These are phyloP conservation scores for Gymnothorax reevesii DNA, from an alignment of 2,797 vertebrate genomes.

Conservation along the genomic window DNA sequence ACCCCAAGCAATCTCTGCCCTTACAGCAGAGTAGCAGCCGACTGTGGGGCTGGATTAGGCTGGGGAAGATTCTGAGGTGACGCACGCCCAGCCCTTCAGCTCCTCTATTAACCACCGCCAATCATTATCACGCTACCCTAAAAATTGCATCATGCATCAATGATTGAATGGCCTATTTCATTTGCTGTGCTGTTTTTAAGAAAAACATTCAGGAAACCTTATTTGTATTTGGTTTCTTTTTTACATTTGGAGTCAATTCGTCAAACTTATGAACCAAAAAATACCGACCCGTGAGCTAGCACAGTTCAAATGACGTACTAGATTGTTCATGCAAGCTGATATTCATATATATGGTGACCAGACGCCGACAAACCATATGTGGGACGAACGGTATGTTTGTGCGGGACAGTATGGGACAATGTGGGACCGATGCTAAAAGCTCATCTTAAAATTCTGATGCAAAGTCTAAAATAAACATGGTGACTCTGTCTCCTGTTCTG, in stretches of 20 bases:
- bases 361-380: too few relatives aligned
- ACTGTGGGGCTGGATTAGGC: conserved; percentile 27
- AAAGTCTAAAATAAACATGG: too few relatives aligned
- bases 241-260: background rate
- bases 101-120: background rate
- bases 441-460: too few relatives aligned
- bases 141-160: background rate
- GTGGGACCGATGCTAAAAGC: too few relatives aligned
- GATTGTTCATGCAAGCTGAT: too few relatives aligned
- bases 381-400: too few relatives aligned
- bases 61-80: conserved; percentile 34
- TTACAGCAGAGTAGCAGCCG: background rate
- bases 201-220: background rate
- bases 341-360: too few relatives aligned
- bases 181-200: background rate
- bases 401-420: too few relatives aligned
- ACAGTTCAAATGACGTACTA: too few relatives aligned
- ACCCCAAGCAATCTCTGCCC: conserved; percentile 48
- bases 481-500: too few relatives aligned
- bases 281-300: too few relatives aligned
- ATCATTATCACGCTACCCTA: background rate
- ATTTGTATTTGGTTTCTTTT: background rate
- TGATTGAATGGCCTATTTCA: background rate
- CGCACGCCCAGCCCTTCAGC: conserved; percentile 19
- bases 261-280: too few relatives aligned